Evolutionary conservation across 2,113 vertebrate genomes (phyloP).

Genomic region (Pitta sordida): DNA sequence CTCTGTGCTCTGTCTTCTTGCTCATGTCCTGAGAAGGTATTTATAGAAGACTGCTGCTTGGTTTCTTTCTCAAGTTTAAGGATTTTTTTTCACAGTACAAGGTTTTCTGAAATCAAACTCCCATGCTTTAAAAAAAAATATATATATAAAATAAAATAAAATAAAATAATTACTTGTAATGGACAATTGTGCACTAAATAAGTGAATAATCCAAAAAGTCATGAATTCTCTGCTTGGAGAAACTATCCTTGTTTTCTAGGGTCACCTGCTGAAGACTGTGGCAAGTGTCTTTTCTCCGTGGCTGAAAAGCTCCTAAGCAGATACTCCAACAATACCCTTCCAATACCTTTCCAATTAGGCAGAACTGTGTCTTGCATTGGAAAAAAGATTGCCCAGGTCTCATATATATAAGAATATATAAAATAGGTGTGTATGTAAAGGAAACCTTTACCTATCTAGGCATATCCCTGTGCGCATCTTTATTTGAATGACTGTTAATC

Average conservation of each 20-base stretch:
- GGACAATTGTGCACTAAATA: neutral
- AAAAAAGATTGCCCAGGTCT: neutral
- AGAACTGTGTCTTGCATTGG: neutral
- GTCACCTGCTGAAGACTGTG: neutral
- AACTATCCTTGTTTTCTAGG: neutral
- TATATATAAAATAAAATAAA: neutral
- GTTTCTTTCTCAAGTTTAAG: neutral
- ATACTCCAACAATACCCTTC: neutral
- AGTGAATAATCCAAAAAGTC: accelerated
- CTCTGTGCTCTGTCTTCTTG: neutral
- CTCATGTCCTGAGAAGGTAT: accelerated
- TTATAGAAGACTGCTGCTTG: neutral
- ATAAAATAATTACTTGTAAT: neutral
- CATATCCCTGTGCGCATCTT: neutral
- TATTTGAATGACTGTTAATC: constrained; percentile 45
- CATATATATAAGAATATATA: neutral
- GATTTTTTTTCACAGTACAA: neutral
- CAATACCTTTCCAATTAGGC: neutral
- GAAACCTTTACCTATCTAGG: neutral
- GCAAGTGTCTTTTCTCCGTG: neutral
- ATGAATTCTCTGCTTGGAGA: neutral
- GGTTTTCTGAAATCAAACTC: neutral
- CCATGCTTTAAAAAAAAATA: neutral
- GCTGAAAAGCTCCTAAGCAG: neutral
- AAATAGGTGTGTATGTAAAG: neutral